A percentile compares a stretch with the other conserved stretches of the same genome.
These are phyloP conservation scores for Eupleurogrammus muticus DNA, from an alignment of 2,797 vertebrate species.

Conservation along the genomic window DNA sequence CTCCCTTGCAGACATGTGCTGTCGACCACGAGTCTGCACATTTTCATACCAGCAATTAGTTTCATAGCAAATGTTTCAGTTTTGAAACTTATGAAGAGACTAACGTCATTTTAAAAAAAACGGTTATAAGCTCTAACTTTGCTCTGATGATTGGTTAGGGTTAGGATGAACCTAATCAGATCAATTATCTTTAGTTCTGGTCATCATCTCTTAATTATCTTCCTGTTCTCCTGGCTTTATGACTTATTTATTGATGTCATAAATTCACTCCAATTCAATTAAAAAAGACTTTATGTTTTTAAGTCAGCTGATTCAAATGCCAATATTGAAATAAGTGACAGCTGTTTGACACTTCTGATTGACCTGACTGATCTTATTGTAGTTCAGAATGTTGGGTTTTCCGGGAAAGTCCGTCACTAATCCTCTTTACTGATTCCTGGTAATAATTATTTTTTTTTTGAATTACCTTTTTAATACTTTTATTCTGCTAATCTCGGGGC, in stretches of 20 bases:
- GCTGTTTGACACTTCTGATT: too few species aligned
- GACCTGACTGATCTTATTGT: too few species aligned
- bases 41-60: constrained; percentile 7
- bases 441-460: too few species aligned
- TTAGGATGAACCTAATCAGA: too few species aligned
- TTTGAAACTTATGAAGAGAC: not conserved
- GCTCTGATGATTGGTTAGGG: not conserved
- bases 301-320: not conserved
- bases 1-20: constrained; percentile 50
- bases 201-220: not conserved
- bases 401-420: too few species aligned
- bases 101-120: not conserved
- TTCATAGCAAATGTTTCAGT: constrained; percentile 14
- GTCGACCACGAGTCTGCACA: not conserved
- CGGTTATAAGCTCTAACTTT: not conserved
- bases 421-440: too few species aligned
- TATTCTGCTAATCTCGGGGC: too few species aligned
- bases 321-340: too few species aligned
- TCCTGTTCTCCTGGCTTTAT: not conserved
- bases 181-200: too few species aligned
- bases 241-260: too few species aligned
- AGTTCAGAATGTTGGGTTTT: too few species aligned
- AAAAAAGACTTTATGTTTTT: not conserved
- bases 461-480: too few species aligned
- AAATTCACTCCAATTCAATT: not conserved